Evolutionary conservation across 2,797 vertebrate genomes (phyloP).

Genomic region (Centroberyx gerrardi): DNA sequence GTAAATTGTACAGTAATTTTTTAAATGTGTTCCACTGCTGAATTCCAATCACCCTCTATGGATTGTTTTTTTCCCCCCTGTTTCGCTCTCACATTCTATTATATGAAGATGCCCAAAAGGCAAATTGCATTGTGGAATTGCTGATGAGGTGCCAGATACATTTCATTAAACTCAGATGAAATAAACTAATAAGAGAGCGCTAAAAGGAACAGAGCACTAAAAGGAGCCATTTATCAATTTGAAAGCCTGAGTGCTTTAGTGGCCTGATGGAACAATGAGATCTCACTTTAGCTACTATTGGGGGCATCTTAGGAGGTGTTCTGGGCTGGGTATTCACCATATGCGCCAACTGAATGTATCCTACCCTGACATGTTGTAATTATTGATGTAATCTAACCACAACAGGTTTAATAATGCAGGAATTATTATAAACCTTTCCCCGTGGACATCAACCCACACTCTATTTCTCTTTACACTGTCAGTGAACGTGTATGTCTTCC

Average conservation of each 20-base stretch:
- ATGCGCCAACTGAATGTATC: background rate
- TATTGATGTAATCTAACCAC: constrained; percentile 30
- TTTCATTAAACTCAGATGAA: constrained; percentile 84
- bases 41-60: constrained; percentile 61
- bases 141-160: constrained; percentile 83
- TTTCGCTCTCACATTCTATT: constrained; percentile 59
- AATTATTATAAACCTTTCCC: constrained; percentile 3
- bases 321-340: background rate
- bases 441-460: background rate
- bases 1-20: constrained; percentile 44
- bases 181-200: constrained; percentile 78
- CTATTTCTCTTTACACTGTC: background rate
- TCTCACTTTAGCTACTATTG: constrained; percentile 46
- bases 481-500: background rate
- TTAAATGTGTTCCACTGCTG: constrained; percentile 51
- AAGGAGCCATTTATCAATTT: constrained; percentile 77
- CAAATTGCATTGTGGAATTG: constrained; percentile 73
- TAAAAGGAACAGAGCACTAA: constrained; percentile 74
- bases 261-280: constrained; percentile 66
- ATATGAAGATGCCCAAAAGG: constrained; percentile 79
- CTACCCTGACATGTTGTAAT: constrained; percentile 15
- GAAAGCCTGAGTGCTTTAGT: constrained; percentile 65
- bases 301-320: constrained; percentile 17
- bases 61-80: background rate
- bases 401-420: constrained; percentile 4